A percentile compares a stretch with the other conserved stretches of the same genome.
Conservation (phyloP, 2,113 vertebrate species). For the Varanus komodoensis region DNA sequence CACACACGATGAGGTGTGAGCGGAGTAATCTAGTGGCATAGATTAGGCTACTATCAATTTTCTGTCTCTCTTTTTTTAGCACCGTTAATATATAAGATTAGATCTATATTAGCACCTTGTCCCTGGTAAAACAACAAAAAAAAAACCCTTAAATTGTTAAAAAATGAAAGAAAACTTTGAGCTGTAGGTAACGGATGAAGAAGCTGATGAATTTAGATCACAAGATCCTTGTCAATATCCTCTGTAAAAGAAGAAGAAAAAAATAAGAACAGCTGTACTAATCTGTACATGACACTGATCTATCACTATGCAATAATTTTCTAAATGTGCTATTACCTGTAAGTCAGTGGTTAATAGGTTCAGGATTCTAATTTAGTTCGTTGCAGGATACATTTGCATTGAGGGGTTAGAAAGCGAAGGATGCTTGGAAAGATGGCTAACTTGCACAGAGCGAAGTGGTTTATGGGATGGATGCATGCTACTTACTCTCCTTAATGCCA, state of each 20-base stretch:
- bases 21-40: slow-evolving; percentile 81
- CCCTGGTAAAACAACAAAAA: slow-evolving; percentile 76
- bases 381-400: not conserved
- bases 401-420: not conserved
- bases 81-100: slow-evolving; percentile 88
- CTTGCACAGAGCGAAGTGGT: not conserved
- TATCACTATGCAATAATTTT: not conserved
- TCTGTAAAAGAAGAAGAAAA: slow-evolving; percentile 84
- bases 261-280: not conserved
- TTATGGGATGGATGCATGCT: not conserved
- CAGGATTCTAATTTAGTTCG: not conserved
- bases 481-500: slow-evolving; percentile 97
- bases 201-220: slow-evolving; percentile 84
- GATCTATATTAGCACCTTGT: slow-evolving; percentile 92
- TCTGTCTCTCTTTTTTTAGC: slow-evolving; percentile 82
- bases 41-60: slow-evolving; percentile 76
- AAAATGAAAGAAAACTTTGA: slow-evolving; percentile 70
- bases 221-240: slow-evolving; percentile 94
- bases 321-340: not conserved
- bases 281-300: not conserved
- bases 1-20: slow-evolving; percentile 28
- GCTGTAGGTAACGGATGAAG: slow-evolving; percentile 62
- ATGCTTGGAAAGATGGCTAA: not conserved
- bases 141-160: slow-evolving; percentile 73
- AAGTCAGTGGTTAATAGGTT: not conserved